A percentile compares a stretch with the other conserved stretches of the same genome.
These are phyloP conservation scores for Diarsia rubi DNA, from an alignment of 2,888 invertebrate species.

Conservation along the genomic window DNA sequence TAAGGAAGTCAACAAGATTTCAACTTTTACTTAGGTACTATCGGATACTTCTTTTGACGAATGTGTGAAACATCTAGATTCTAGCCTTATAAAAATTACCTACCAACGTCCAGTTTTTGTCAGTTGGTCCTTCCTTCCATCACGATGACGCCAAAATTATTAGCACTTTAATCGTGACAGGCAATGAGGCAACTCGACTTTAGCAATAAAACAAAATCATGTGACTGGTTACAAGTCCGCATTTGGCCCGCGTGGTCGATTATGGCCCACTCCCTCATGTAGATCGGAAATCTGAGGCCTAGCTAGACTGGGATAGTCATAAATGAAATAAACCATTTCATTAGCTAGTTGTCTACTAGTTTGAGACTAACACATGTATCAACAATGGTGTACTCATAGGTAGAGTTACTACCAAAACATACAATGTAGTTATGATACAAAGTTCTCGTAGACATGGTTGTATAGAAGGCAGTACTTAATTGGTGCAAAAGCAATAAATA, in stretches of 20 bases:
- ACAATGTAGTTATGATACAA: too few relatives aligned
- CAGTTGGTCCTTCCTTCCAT: neutral
- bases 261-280: too few relatives aligned
- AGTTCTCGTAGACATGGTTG: neutral
- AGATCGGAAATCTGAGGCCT: neutral
- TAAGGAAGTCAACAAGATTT: neutral
- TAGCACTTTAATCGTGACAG: constrained; percentile 7
- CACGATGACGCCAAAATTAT: neutral
- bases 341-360: neutral
- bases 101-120: neutral
- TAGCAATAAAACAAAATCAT: neutral
- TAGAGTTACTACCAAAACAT: too few relatives aligned
- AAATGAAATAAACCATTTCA: neutral
- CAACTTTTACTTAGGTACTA: neutral
- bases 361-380: neutral
- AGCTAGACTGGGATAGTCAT: neutral
- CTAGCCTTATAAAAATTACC: neutral
- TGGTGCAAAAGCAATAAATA: neutral
- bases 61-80: neutral
- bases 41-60: neutral
- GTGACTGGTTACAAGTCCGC: neutral
- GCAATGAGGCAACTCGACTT: neutral
- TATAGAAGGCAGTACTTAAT: neutral
- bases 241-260: neutral
- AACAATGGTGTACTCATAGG: neutral